Evolutionary conservation across 2,888 invertebrate species (phyloP).

Genomic region (Ornithoptera alexandrae): DNA sequence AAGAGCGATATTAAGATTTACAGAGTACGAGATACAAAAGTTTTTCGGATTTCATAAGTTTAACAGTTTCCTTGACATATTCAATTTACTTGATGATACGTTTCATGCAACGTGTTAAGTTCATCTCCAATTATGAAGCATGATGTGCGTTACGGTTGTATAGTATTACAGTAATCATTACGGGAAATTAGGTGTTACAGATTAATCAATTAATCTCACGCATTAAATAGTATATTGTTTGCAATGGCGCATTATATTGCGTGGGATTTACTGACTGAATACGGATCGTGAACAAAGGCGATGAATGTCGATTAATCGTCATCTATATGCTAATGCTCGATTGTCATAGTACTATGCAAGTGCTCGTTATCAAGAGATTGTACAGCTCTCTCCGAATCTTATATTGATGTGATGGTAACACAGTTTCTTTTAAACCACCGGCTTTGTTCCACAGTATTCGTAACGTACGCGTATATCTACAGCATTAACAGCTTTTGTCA

Average conservation of each 20-base stretch:
- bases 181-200: slow-evolving; percentile 16
- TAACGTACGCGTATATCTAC: too few relatives aligned
- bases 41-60: background rate
- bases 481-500: too few relatives aligned
- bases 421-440: too few relatives aligned
- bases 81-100: background rate
- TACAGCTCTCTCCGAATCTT: too few relatives aligned
- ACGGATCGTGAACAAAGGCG: background rate
- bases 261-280: background rate
- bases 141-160: background rate
- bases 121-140: slow-evolving; percentile 5
- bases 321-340: background rate
- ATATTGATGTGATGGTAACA: too few relatives aligned
- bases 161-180: slow-evolving; percentile 17
- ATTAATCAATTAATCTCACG: slow-evolving; percentile 28
- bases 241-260: slow-evolving; percentile 5
- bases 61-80: background rate
- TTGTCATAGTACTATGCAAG: background rate
- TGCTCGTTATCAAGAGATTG: too few relatives aligned
- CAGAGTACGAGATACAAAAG: background rate
- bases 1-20: too few relatives aligned
- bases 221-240: slow-evolving; percentile 22
- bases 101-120: slow-evolving; percentile 7
- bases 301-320: background rate
- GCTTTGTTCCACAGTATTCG: too few relatives aligned